Evolutionary conservation across 2,888 invertebrate genomes (phyloP), one percentile per base, ranked within the genome.

Genomic region (Chaitophorus viminalis): DNA sequence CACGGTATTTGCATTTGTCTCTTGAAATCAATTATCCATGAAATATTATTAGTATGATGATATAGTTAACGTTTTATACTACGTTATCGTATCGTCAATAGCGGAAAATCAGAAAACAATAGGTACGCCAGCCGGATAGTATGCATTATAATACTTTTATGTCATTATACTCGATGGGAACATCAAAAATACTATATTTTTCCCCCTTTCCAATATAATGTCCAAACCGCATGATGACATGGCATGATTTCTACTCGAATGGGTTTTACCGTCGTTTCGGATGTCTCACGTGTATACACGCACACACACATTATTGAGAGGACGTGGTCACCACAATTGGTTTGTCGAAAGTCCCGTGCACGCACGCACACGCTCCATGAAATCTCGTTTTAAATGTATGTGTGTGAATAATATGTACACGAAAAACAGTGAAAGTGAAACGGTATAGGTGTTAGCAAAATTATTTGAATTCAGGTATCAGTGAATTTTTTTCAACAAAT

Each of bases 161-260:
- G 6, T 36, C 14, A 46, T 46, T 46, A 1, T 46, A 46, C 14
- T 14, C 46, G 14, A 46, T 14, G 46, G 14, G 14, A 46, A 46
- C 11, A 14, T 46, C 4, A 8, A 72, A 72, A 72, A 72, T 8
- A 36, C 21, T 21, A 18, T 79, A 33, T 60, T 60, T 17, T 60
- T n/a, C 33, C n/a, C 36, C 36, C 9, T 60, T 36, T 72, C 2
- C n/a, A 31, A 60, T 36, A 60, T 11, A 25, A 52, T 18, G 33
- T 79, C 5, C 78, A n/a, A 79, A 79, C 78, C 60, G n/a, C 78
- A 79, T 79, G 78, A 79, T 79, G 78, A 60, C 78, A 65, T 3
- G 11, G 36, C 60, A 79, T 60, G 36, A 36, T 36, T 60, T 79
- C 36, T 17, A 36, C 78, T 79, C 18, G 17, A 72, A 33, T 72